Evolutionary conservation across 2,113 vertebrate genomes (phyloP).

Genomic region (Castor canadensis): DNA sequence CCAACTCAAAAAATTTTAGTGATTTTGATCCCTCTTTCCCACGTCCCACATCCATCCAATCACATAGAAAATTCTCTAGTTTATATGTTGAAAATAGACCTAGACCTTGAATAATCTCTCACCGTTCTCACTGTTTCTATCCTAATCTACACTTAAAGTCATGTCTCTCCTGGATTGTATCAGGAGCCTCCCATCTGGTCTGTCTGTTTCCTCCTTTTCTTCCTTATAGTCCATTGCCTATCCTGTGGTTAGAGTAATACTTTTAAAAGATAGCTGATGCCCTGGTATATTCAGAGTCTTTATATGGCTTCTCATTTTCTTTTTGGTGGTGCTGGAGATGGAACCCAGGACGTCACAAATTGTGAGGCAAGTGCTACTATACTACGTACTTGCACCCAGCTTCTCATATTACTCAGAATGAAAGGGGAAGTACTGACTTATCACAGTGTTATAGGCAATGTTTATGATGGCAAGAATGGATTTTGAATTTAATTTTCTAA

Average conservation of each 20-base stretch:
- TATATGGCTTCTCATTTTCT: not conserved
- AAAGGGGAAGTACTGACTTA: not conserved
- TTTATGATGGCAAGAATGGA: not conserved
- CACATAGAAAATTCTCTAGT: not conserved
- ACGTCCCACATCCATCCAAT: not conserved
- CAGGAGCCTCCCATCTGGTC: not conserved
- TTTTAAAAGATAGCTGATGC: too few species aligned
- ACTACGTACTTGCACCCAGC: too few species aligned
- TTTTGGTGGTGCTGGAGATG: not conserved
- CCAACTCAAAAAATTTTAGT: not conserved
- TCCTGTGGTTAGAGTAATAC: not conserved
- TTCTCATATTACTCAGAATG: not conserved
- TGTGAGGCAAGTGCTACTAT: too few species aligned
- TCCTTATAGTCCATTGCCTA: not conserved
- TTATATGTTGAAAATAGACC: not conserved
- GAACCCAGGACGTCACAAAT: not conserved
- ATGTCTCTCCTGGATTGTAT: not conserved
- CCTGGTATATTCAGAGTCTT: not conserved
- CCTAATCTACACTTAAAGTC: not conserved
- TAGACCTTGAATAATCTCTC: not conserved
- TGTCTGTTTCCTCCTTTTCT: not conserved
- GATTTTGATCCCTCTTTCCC: not conserved
- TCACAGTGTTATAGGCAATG: not conserved
- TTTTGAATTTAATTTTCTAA: not conserved
- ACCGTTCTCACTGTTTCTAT: not conserved